Conservation (phyloP, 2,888 invertebrate species). For the Synergus umbraculus region DNA sequence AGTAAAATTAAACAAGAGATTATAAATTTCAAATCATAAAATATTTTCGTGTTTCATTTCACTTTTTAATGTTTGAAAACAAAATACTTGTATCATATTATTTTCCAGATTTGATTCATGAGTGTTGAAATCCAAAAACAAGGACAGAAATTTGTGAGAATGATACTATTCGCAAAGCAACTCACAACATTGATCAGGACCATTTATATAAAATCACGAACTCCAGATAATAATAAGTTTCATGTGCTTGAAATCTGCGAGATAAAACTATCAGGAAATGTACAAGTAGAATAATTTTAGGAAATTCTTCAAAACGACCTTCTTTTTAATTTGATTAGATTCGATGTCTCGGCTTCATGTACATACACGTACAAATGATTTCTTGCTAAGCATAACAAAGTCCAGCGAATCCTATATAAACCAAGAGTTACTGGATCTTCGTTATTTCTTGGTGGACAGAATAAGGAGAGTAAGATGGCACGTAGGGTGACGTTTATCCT, state of each 20-base stretch:
- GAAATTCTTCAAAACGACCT: not conserved
- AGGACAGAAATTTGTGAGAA: not conserved
- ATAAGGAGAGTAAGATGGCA: slow-evolving; percentile 19
- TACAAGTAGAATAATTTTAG: not conserved
- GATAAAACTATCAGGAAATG: not conserved
- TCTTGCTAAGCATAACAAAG: slow-evolving; percentile 2
- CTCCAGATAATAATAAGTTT: not conserved
- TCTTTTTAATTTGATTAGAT: not conserved
- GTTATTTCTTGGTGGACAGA: slow-evolving; percentile 15
- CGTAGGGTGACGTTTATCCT: not conserved
- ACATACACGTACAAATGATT: not conserved
- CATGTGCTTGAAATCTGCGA: not conserved
- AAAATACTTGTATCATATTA: not conserved
- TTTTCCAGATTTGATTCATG: not conserved
- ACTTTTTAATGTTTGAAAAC: not conserved
- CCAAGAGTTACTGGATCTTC: slow-evolving; percentile 21
- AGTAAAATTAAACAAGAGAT: no score
- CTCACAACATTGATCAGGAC: no score
- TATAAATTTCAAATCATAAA: not conserved
- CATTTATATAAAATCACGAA: not conserved
- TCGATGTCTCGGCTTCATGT: slow-evolving; percentile 1
- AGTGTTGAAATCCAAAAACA: not conserved
- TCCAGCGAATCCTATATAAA: slow-evolving; percentile 33
- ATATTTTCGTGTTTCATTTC: not conserved
- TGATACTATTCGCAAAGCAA: not conserved